phyloP scores from a whole-genome alignment of 2,797 vertebrate species.

The Eulemur coronatus region DNA sequence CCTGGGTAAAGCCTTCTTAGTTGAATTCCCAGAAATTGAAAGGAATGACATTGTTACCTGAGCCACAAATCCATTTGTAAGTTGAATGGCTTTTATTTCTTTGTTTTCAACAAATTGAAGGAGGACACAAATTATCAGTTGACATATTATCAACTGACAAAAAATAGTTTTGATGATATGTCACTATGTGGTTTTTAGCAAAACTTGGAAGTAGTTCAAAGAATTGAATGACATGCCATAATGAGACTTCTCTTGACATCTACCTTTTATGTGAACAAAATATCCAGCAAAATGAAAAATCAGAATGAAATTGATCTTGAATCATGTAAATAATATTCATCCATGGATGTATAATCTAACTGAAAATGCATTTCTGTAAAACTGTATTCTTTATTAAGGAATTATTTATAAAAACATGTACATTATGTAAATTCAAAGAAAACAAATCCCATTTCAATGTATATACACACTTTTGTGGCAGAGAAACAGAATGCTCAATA shows the following conservation, averaged over 20 bases:
- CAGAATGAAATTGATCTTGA: background rate
- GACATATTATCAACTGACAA: background rate
- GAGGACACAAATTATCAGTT: background rate
- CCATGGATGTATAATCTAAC: background rate
- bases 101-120: conserved; percentile 14
- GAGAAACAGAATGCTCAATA: background rate
- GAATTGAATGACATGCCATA: background rate
- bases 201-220: background rate
- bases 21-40: background rate
- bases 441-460: background rate
- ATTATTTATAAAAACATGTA: background rate
- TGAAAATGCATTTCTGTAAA: background rate
- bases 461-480: background rate
- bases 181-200: background rate
- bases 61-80: background rate
- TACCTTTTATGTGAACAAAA: background rate
- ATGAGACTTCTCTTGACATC: background rate
- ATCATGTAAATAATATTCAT: background rate
- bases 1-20: background rate
- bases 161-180: background rate
- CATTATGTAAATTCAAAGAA: background rate
- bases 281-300: background rate
- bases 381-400: background rate
- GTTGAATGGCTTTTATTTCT: conserved; percentile 12
- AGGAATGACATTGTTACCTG: background rate